These are phyloP conservation scores for Callospermophilus lateralis DNA, from an alignment of 2,113 vertebrate genomes.

Conservation along the genomic window DNA sequence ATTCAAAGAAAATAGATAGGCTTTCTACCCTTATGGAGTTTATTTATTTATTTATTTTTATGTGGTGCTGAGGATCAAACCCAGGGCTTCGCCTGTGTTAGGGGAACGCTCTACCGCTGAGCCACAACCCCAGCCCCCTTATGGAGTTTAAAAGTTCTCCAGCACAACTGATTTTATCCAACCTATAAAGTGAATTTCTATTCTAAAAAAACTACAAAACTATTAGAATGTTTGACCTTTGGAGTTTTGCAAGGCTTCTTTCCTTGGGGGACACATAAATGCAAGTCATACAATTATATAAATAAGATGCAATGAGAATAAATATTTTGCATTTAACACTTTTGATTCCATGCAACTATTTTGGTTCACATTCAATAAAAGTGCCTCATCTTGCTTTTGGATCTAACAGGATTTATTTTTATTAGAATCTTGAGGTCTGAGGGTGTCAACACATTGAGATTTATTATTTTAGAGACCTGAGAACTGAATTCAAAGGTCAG, in stretches of 20 bases:
- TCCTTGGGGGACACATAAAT: background rate
- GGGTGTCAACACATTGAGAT: background rate
- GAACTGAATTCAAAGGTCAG: background rate
- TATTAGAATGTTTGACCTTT: background rate
- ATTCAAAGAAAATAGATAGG: background rate
- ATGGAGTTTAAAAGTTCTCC: background rate
- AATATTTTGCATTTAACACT: background rate
- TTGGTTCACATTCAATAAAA: background rate
- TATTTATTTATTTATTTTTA: too few relatives aligned
- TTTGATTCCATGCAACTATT: constrained; percentile 30
- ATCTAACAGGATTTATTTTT: constrained; percentile 19
- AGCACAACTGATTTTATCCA: background rate
- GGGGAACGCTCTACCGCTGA: too few relatives aligned
- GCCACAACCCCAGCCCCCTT: background rate
- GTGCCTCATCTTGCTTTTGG: background rate
- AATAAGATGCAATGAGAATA: background rate
- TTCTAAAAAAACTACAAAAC: background rate
- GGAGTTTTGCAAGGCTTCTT: background rate
- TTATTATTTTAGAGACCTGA: constrained; percentile 7
- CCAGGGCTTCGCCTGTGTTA: too few relatives aligned
- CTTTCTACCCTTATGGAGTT: background rate
- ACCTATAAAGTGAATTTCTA: background rate
- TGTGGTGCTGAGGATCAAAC: too few relatives aligned
- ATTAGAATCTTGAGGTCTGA: background rate
- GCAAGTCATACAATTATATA: background rate